phyloP scores from a whole-genome alignment of 2,113 vertebrate species.

The Ifrita kowaldi region DNA sequence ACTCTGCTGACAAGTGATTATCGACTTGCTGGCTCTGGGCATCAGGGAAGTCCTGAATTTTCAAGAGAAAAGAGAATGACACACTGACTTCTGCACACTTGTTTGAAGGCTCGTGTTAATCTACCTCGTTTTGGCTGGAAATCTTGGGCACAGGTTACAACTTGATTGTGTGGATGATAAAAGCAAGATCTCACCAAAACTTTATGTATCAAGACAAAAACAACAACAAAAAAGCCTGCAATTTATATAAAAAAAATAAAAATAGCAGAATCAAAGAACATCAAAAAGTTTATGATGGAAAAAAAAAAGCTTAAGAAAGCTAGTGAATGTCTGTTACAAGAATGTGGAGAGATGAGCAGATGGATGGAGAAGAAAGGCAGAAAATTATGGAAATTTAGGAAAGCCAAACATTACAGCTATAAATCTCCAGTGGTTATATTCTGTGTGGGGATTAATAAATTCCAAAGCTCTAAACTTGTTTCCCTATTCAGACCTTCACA shows the following conservation, averaged over 20 bases:
- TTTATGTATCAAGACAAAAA: background rate
- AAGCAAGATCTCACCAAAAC: background rate
- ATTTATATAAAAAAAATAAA: background rate
- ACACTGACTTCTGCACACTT: background rate
- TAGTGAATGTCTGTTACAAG: background rate
- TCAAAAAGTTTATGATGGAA: background rate
- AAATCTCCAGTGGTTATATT: background rate
- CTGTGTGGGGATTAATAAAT: background rate
- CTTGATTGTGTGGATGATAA: background rate
- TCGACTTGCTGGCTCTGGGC: background rate
- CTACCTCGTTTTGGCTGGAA: background rate
- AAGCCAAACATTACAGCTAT: background rate
- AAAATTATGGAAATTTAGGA: background rate
- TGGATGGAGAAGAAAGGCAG: background rate
- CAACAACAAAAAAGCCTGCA: background rate
- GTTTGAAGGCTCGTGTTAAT: background rate
- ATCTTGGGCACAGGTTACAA: background rate
- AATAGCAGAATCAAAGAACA: background rate
- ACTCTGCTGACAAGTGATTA: background rate
- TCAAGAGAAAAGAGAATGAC: background rate
- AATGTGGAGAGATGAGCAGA: background rate
- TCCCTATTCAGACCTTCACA: background rate
- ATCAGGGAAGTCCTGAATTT: background rate
- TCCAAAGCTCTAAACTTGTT: background rate
- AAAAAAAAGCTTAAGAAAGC: background rate